Evolutionary conservation across 2,888 invertebrate genomes (phyloP).

Genomic region (Ichneumoninae sp.): DNA sequence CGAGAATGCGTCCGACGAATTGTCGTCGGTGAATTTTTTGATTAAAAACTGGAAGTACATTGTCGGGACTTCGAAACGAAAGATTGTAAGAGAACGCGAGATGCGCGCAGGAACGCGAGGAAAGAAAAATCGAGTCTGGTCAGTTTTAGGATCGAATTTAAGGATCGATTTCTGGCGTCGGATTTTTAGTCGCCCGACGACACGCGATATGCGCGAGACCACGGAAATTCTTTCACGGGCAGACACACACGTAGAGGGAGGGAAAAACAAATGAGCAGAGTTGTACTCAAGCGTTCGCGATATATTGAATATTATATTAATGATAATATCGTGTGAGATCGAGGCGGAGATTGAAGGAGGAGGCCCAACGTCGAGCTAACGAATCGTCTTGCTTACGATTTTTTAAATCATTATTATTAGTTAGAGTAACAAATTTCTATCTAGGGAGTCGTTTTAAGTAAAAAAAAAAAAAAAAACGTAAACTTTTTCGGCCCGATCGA

Average conservation of each 20-base stretch:
- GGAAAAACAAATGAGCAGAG: slow-evolving; percentile 1
- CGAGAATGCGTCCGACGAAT: neutral
- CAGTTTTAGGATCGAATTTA: too few relatives aligned
- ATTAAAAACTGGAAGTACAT: neutral
- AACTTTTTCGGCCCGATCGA: slow-evolving; percentile 74
- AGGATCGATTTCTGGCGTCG: too few relatives aligned
- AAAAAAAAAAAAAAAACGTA: slow-evolving; percentile 35
- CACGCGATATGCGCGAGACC: neutral
- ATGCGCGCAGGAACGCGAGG: too few relatives aligned
- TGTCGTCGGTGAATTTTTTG: neutral
- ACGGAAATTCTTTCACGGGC: neutral
- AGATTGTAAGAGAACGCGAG: too few relatives aligned
- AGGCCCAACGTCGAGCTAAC: slow-evolving; percentile 62
- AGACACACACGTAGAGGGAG: neutral
- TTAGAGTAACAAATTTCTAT: slow-evolving; percentile 79
- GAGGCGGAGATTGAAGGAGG: slow-evolving; percentile 11
- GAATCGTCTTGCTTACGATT: slow-evolving; percentile 71
- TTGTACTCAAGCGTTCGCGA: slow-evolving; percentile 24
- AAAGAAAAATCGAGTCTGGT: too few relatives aligned
- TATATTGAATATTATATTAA: slow-evolving; percentile 22
- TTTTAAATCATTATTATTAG: slow-evolving; percentile 71
- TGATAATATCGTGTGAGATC: slow-evolving; percentile 31
- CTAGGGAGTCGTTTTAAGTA: slow-evolving; percentile 74
- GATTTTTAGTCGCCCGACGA: neutral
- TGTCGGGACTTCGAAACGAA: too few relatives aligned